Evolutionary conservation across 2,113 vertebrate genomes (phyloP).

Genomic region (Pseudopodoces humilis): DNA sequence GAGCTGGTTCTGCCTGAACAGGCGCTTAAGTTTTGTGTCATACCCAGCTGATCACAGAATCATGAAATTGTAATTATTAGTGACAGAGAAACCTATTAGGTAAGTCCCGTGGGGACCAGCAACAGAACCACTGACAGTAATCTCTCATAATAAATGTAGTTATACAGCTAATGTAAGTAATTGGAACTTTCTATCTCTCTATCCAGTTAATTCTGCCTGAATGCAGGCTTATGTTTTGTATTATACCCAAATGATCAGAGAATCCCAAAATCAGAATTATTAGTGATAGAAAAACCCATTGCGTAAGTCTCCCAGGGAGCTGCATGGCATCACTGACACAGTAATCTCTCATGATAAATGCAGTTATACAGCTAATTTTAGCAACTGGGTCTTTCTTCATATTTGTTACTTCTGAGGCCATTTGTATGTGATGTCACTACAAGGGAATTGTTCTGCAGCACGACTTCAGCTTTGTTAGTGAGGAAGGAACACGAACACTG

Average conservation of each 20-base stretch:
- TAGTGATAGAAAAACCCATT: constrained; percentile 19
- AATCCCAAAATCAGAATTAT: constrained; percentile 43
- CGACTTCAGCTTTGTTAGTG: constrained; percentile 26
- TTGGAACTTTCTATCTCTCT: constrained; percentile 35
- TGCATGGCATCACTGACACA: not conserved
- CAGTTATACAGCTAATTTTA: constrained; percentile 24
- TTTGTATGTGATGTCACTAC: constrained; percentile 28
- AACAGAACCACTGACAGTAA: not conserved
- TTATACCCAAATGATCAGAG: constrained; percentile 15
- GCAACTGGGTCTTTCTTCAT: constrained; percentile 5
- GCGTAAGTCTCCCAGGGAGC: not conserved
- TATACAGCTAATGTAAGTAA: constrained; percentile 34
- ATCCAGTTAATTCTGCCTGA: constrained; percentile 58
- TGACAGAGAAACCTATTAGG: constrained; percentile 39
- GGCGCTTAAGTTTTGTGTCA: not conserved
- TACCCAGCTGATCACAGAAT: not conserved
- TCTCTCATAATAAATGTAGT: constrained; percentile 10
- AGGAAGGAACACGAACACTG: constrained; percentile 21
- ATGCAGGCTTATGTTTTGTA: not conserved
- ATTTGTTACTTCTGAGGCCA: not conserved
- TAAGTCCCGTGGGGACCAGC: not conserved
- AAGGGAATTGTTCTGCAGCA: constrained; percentile 33
- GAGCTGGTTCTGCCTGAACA: not conserved
- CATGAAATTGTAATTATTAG: constrained; percentile 17
- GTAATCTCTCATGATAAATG: constrained; percentile 16